phyloP scores from a whole-genome alignment of 2,888 invertebrate species.

The Bellardia bayeri region DNA sequence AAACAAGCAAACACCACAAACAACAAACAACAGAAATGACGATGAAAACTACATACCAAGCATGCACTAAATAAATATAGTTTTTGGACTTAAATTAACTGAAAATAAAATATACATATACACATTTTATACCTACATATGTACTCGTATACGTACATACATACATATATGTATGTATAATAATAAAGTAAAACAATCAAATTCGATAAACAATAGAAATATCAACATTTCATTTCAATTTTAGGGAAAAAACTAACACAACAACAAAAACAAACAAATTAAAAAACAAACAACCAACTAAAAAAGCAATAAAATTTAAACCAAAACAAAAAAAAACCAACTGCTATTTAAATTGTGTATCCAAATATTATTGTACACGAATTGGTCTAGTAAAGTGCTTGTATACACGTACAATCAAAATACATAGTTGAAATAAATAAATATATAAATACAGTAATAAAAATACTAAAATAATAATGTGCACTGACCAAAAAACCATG shows the following conservation, averaged over 20 bases:
- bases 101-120: constrained; percentile 10
- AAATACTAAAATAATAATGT: constrained; percentile 49
- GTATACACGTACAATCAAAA: constrained; percentile 16
- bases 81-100: constrained; percentile 59
- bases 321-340: not conserved
- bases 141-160: too few relatives aligned
- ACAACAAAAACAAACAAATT: constrained; percentile 21
- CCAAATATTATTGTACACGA: not conserved
- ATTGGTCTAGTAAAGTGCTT: constrained; percentile 18
- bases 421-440: not conserved
- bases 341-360: not conserved
- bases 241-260: constrained; percentile 11
- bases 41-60: constrained; percentile 2
- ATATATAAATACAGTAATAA: not conserved
- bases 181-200: constrained; percentile 49
- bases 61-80: constrained; percentile 63
- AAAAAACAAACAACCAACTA: constrained; percentile 8
- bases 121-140: not conserved
- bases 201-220: constrained; percentile 58
- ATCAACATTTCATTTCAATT: constrained; percentile 35
- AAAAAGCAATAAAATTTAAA: constrained; percentile 42
- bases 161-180: too few relatives aligned
- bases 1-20: too few relatives aligned
- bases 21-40: not conserved
- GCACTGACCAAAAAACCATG: constrained; percentile 45